Conservation (phyloP, 2,797 vertebrate genomes). For the Helicolenus hilgendorfi region DNA sequence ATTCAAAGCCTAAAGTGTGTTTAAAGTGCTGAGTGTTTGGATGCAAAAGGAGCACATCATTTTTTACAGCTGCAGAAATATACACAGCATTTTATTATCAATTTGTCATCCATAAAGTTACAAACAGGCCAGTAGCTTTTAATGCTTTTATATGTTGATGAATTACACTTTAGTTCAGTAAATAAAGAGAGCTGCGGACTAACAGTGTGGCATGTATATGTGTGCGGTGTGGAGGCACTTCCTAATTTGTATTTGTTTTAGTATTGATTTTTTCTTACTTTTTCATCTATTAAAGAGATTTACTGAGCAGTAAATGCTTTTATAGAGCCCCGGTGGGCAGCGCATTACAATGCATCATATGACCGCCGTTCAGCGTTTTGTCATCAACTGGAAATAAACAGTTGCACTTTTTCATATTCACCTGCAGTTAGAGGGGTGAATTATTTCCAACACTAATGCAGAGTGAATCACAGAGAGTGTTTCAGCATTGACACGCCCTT, state of each 20-base stretch:
- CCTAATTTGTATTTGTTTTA: conserved; percentile 69
- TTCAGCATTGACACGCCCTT: background rate
- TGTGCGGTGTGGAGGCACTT: conserved; percentile 13
- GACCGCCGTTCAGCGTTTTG: conserved; percentile 36
- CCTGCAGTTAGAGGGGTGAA: background rate
- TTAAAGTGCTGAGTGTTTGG: background rate
- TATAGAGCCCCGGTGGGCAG: conserved; percentile 40
- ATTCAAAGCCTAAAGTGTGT: background rate
- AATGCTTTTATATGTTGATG: conserved; percentile 66
- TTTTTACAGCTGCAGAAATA: conserved; percentile 29
- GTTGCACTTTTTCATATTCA: conserved; percentile 30
- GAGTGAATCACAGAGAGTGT: conserved; percentile 1
- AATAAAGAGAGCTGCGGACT: conserved; percentile 29
- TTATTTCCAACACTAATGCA: conserved; percentile 7
- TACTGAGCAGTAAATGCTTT: conserved; percentile 74
- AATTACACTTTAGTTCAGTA: conserved; percentile 40
- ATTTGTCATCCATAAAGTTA: conserved; percentile 40
- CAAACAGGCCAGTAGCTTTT: conserved; percentile 34
- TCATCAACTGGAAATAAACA: conserved; percentile 62
- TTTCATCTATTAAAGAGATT: conserved; percentile 79
- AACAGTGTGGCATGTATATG: background rate
- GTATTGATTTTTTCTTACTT: conserved; percentile 68
- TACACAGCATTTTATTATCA: conserved; percentile 37
- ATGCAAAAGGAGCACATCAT: background rate
- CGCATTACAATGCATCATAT: conserved; percentile 63